Conservation (phyloP, 2,113 vertebrate genomes). For the Macrotis lagotis region DNA sequence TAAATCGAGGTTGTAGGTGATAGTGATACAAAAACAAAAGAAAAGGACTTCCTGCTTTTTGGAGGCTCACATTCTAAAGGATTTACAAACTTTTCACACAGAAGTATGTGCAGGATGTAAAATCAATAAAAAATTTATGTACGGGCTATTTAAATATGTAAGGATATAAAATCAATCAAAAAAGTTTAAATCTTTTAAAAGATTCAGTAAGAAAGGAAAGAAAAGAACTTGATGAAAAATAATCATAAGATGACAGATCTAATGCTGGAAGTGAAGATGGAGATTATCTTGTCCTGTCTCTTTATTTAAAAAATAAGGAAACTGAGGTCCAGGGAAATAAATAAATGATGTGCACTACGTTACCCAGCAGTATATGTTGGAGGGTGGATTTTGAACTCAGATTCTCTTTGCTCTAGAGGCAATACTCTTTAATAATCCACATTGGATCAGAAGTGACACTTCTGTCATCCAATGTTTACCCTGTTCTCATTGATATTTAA, state of each 20-base stretch:
- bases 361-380: not conserved
- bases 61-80: not conserved
- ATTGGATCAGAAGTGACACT: not conserved
- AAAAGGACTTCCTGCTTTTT: not conserved
- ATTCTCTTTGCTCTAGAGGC: not conserved
- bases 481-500: not conserved
- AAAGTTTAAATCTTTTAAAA: too few species aligned
- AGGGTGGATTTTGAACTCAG: not conserved
- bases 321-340: not conserved
- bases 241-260: not conserved
- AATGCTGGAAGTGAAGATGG: not conserved
- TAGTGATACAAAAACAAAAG: not conserved
- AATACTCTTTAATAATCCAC: not conserved
- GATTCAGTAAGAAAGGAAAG: not conserved
- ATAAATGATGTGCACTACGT: not conserved
- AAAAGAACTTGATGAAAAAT: not conserved
- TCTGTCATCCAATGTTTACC: not conserved
- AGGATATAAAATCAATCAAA: too few species aligned
- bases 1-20: not conserved
- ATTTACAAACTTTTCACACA: not conserved
- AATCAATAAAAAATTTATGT: not conserved
- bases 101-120: not conserved
- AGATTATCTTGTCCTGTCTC: not conserved
- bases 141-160: too few species aligned
- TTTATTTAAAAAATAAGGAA: not conserved